A percentile compares a stretch with the other conserved stretches of the same genome.
Evolutionary conservation across 2,113 vertebrate genomes (phyloP).

Genomic region (Rutilus rutilus): DNA sequence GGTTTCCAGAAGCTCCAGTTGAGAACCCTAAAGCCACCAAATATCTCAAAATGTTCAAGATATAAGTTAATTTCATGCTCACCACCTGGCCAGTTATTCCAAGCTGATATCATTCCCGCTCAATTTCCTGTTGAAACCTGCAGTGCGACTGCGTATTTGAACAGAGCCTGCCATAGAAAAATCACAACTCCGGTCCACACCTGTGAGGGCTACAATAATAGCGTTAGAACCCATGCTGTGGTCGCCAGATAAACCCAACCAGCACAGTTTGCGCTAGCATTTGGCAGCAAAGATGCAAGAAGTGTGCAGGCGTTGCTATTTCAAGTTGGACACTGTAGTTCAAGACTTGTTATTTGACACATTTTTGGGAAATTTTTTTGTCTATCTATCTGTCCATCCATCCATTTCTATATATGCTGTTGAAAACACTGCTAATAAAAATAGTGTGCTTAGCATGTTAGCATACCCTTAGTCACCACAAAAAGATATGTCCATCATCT

Average conservation of each 20-base stretch:
- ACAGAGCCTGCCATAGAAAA: not conserved
- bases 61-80: not conserved
- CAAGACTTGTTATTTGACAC: not conserved
- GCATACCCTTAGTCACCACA: not conserved
- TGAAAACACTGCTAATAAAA: not conserved
- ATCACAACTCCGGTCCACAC: conserved; percentile 18
- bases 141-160: conserved; percentile 10
- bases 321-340: not conserved
- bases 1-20: not conserved
- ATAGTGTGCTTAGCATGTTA: not conserved
- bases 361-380: not conserved
- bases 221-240: conserved; percentile 20
- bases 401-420: not conserved
- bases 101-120: not conserved
- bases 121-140: conserved; percentile 9
- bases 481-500: not conserved
- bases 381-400: not conserved
- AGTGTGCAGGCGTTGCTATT: not conserved
- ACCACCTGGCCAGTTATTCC: conserved; percentile 1
- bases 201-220: conserved; percentile 15
- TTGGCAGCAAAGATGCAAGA: conserved; percentile 22
- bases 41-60: not conserved
- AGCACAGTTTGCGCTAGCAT: not conserved
- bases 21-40: not conserved
- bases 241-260: conserved; percentile 6